Base-by-base conservation (phyloP, 1,140 invertebrate species). In the Dendrolimus kikuchii region DNA sequence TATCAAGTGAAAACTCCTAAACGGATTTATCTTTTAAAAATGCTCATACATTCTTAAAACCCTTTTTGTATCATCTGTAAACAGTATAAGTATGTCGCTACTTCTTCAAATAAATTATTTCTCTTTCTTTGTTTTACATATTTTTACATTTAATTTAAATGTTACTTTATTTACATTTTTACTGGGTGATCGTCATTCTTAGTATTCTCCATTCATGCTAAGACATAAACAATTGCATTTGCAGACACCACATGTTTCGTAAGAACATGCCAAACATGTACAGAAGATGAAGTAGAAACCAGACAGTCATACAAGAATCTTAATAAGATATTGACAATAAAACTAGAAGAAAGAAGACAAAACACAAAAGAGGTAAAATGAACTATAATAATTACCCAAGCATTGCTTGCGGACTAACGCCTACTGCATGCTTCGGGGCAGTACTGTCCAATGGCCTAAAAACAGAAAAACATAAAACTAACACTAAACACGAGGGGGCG, bases 401-500 rank as follows among this genome's bases (percentile, higher is more conserved):
- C 71, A 87, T 71, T 72, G 84, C 57, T 80, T 87, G 82, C 69
- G 85, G 87, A 60, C 81, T 84, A 82, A 77, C 81, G 60, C 78
- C 82, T 83, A 86, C 83, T 55, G 80, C 83, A 85, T 86, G 83
- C 81, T 86, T 86, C 80, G 83, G 78, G 42, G 80, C 77, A 49
- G 77, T 74, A 71, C 78, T 81, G 63, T 86, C 83, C 75, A 86
- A 78, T 62, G 83, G 83, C 81, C 83, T 86, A 86, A 74, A 82
- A 86, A 82, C 73, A 86, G 74, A 86, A 80, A 82, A 81, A 82
- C 69, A 77, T 77, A 81, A 77, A 70, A 81, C 76, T 77, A 81
- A 77, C 58, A 66, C 74, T 74, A 79, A 68, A 71, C 60, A 69
- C 63, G 66, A 67, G 66, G 71, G 59, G n/a, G n/a, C n/a, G n/a